Evolutionary conservation across 2,888 invertebrate genomes (phyloP), one percentile per base, ranked within the genome.

Genomic region (Cataglyphis cursor): DNA sequence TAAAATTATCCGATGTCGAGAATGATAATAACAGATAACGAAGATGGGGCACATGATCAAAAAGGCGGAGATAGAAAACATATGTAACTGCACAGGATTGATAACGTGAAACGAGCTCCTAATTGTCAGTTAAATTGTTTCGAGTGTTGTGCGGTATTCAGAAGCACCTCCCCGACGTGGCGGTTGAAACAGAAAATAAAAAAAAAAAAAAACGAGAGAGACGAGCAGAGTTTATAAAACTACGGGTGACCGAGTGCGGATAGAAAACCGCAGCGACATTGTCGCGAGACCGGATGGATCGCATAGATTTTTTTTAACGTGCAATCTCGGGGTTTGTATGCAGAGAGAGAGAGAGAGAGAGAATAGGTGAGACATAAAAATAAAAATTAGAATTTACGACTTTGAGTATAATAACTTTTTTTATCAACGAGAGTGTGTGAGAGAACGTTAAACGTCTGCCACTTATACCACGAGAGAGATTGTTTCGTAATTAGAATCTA

Each of bases 91-190:
- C 8, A 12, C 78, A 35, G 78, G 73, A 80, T 80, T 80, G 78
- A 80, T 80, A 80, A 61, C 74, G 44, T 31, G 68, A 70, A 80
- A 78, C 84, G 72, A 68, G 85, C 68, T 80, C 68, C 85, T 85
- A 85, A 85, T 85, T 85, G 85, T 84, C 73, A 80, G 85, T 74
- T 85, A 82, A 85, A 81, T 74, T 80, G 81, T 81, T 81, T 65
- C 84, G 57, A 74, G 65, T 54, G 41, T 75, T 64, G 65, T 24
- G 44, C 51, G 28, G 31, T 82, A 59, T 61, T 51, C 81, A 64
- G 51, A 44, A 64, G 70, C 59, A 21, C 21, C 54, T 18, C 6
- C 48, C 61, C 41, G n/a, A 28, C 28, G 24, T 48, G 75, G 31
- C 1, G 24, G 44, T 59, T 15, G 35, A 10, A 15, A 21, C 28